Evolutionary conservation across 1,140 invertebrate species (phyloP).

Genomic region (Orchesella cincta): DNA sequence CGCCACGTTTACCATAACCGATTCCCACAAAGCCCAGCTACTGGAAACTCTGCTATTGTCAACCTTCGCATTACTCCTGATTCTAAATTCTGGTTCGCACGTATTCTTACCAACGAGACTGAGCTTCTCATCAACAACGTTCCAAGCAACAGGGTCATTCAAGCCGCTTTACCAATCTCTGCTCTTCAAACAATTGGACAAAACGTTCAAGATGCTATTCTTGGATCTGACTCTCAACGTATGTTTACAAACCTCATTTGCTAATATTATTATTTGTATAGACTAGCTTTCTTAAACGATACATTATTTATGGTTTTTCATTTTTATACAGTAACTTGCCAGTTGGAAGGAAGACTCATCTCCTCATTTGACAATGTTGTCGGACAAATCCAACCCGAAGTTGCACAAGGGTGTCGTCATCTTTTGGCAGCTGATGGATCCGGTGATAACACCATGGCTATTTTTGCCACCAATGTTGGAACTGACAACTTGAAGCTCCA

Average conservation of each 20-base stretch:
- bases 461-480: slow-evolving; percentile 41
- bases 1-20: slow-evolving; percentile 38
- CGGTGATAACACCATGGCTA: slow-evolving; percentile 41
- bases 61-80: slow-evolving; percentile 38
- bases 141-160: slow-evolving; percentile 20
- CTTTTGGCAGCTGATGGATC: slow-evolving; percentile 46
- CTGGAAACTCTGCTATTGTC: slow-evolving; percentile 3
- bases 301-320: neutral
- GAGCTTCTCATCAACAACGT: slow-evolving; percentile 37
- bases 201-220: slow-evolving; percentile 32
- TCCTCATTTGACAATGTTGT: slow-evolving; percentile 50
- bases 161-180: slow-evolving; percentile 42
- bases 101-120: slow-evolving; percentile 32
- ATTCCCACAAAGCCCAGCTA: slow-evolving; percentile 29
- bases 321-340: slow-evolving; percentile 37
- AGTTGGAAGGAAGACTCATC: slow-evolving; percentile 38
- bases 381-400: slow-evolving; percentile 35
- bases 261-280: neutral
- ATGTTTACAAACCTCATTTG: neutral
- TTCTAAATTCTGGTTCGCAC: slow-evolving; percentile 37
- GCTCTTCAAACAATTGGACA: slow-evolving; percentile 34
- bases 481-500: slow-evolving; percentile 29
- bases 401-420: slow-evolving; percentile 37
- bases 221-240: slow-evolving; percentile 32
- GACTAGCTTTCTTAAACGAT: neutral